Base-by-base conservation (phyloP, 2,888 invertebrate genomes). In the Eretmocerus hayati region DNA sequence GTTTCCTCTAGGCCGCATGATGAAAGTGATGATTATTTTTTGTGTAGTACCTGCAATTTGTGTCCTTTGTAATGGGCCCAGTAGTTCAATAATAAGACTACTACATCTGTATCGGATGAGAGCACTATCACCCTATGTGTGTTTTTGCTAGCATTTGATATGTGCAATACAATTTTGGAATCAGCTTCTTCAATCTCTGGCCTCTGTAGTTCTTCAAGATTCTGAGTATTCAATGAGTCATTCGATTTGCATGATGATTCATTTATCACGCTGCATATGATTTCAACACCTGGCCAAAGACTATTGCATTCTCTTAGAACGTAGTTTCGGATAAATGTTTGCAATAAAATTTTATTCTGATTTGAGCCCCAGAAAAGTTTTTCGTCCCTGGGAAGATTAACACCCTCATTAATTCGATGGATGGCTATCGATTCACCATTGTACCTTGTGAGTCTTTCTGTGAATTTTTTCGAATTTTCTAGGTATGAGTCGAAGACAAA, bases 401-500 rank as follows among this genome's bases (percentile, higher is more conserved):
- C 26, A 9, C 30, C 20, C 3, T 50, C 35, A 5, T 42, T 16
- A 16, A 48, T 41, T 2, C 5, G 18, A 32, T 45, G 32, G 9
- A 37, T 30, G 13, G 30, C 36, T 15, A 30, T 31, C 4, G 37
- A 6, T 19, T n/a, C 11, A 13, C 38, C 20, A 21, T 30, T 31
- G 13, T 44, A 38, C 38, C 44, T 30, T 15, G 2, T 5, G 30
- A 18, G 15, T 37, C 37, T 30, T 39, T 52, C 49, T 4, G 4
- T 18, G 16, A 33, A 16, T 26, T 54, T 54, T n/a, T 42, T 33
- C 2, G 43, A 54, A n/a, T 39, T 33, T n/a, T 51, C 46, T 11
- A 48, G 26, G 19, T 54, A 54, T 3, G 48, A 39, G 31, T 54
- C 46, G 11, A 46, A 40, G 9, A 46, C 20, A 23, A 46, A 46